These are phyloP conservation scores for Paracanthobrama guichenoti DNA, from an alignment of 2,113 vertebrate species.

Conservation along the genomic window DNA sequence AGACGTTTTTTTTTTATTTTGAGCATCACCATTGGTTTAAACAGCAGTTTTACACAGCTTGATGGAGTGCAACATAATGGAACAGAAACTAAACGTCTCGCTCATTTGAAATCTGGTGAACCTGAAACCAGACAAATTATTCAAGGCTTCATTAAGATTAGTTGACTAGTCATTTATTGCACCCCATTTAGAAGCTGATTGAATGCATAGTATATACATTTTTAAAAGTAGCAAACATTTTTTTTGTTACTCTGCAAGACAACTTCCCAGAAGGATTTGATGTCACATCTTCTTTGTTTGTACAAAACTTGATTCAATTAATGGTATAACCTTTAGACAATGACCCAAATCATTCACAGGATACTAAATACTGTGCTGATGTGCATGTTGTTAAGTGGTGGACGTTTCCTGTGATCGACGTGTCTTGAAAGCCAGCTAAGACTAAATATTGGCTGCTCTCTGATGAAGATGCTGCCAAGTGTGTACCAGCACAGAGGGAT, in stretches of 20 bases:
- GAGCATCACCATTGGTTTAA: no score
- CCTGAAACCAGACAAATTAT: no score
- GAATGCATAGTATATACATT: neutral
- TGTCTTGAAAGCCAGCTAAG: constrained; percentile 14
- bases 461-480: constrained; percentile 26
- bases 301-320: neutral
- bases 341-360: constrained; percentile 3
- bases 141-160: no score
- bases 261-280: neutral
- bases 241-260: neutral
- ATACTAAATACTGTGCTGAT: neutral
- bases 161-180: no score
- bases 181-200: no score
- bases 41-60: neutral
- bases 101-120: neutral
- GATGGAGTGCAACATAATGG: neutral
- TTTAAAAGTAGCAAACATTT: neutral
- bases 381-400: constrained; percentile 10
- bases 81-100: neutral
- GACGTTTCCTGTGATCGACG: constrained; percentile 4
- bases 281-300: neutral
- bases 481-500: constrained; percentile 11
- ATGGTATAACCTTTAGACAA: neutral
- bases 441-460: constrained; percentile 39
- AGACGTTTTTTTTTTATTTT: neutral